Conservation (phyloP, 1,140 invertebrate genomes). For the Cydia strobilella region DNA sequence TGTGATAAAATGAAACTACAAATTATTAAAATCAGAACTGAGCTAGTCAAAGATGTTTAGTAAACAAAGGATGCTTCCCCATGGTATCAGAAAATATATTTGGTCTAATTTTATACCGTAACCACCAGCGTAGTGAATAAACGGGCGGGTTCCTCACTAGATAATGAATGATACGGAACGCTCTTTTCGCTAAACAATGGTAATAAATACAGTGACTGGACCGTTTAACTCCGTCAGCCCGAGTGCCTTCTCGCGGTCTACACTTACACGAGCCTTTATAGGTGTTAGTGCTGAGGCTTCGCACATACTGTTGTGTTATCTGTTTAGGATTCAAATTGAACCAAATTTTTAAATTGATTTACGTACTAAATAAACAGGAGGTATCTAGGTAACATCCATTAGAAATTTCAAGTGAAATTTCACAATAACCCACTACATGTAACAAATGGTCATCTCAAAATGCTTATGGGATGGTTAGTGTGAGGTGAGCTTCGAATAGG, state of each 20-base stretch:
- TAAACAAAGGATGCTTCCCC: slow-evolving; percentile 13
- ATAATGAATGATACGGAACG: slow-evolving; percentile 71
- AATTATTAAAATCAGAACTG: background rate
- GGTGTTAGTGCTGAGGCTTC: slow-evolving; percentile 35
- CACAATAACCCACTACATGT: too few species aligned
- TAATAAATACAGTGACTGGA: slow-evolving; percentile 75
- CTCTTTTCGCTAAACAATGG: slow-evolving; percentile 76
- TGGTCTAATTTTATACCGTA: slow-evolving; percentile 40
- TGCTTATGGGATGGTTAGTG: too few species aligned
- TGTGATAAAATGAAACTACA: background rate
- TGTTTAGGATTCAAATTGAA: background rate
- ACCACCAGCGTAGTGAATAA: slow-evolving; percentile 39
- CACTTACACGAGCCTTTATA: slow-evolving; percentile 35
- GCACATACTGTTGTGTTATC: slow-evolving; percentile 6
- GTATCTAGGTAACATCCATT: too few species aligned
- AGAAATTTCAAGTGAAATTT: too few species aligned
- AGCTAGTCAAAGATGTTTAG: slow-evolving; percentile 11
- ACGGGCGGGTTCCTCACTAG: slow-evolving; percentile 43
- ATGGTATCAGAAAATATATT: slow-evolving; percentile 17
- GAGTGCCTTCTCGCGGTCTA: slow-evolving; percentile 41
- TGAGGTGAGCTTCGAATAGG: too few species aligned
- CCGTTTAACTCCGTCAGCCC: slow-evolving; percentile 58
- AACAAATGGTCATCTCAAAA: too few species aligned
- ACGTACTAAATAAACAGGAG: too few species aligned
- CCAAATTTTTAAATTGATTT: background rate